Percentiles rank a stretch among this genome's conserved stretches.
These are phyloP conservation scores for Patiria pectinifera DNA, from an alignment of 53 echinoderm and acorn worm genomes.

Conservation along the genomic window DNA sequence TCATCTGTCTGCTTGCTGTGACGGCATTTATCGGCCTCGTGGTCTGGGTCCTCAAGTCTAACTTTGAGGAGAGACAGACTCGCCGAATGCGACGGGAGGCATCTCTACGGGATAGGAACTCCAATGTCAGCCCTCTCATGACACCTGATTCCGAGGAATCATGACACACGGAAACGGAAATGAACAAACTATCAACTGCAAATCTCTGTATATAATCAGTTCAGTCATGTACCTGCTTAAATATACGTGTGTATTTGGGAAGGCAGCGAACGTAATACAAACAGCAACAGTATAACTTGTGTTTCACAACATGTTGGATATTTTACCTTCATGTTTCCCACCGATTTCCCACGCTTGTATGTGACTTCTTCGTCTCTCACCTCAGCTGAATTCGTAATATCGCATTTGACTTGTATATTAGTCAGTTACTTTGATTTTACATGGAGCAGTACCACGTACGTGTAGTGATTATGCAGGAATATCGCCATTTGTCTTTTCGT, in stretches of 20 bases:
- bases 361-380: slow-evolving; percentile 8
- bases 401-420: not conserved
- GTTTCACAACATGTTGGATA: not conserved
- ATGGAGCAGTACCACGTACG: no score
- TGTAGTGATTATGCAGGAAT: no score
- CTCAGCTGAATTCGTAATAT: not conserved
- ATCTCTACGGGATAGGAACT: slow-evolving; percentile 83
- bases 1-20: slow-evolving; percentile 87
- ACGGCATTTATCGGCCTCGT: slow-evolving; percentile 91
- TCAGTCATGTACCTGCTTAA: not conserved
- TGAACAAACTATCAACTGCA: not conserved
- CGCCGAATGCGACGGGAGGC: slow-evolving; percentile 90
- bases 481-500: no score
- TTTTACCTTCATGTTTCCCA: not conserved
- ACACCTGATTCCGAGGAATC: slow-evolving; percentile 58
- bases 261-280: not conserved
- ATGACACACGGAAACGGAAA: slow-evolving; percentile 12
- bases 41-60: slow-evolving; percentile 92
- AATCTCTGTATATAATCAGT: not conserved
- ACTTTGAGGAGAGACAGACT: slow-evolving; percentile 93
- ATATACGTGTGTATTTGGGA: not conserved
- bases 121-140: slow-evolving; percentile 54
- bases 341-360: slow-evolving; percentile 13
- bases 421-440: not conserved
- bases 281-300: not conserved